These are phyloP conservation scores for Coregonus ussuriensis DNA, from an alignment of 2,797 vertebrate species.

Conservation along the genomic window DNA sequence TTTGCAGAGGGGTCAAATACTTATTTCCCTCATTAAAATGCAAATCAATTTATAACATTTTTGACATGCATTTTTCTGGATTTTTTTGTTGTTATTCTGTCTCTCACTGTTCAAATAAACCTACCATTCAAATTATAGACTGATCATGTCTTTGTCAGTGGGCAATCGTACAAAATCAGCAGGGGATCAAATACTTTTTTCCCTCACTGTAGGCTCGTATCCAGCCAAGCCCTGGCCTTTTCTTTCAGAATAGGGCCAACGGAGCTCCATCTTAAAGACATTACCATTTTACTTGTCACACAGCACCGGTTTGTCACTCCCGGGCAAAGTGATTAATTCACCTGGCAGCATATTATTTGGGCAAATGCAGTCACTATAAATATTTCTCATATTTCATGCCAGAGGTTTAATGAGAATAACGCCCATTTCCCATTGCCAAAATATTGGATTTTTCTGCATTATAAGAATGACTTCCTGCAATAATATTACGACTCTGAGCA, in stretches of 20 bases:
- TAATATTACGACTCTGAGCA: conserved; percentile 63
- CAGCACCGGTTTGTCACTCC: conserved; percentile 57
- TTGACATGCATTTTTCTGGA: no score
- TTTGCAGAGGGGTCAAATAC: no score
- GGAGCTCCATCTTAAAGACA: conserved; percentile 52
- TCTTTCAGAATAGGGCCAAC: conserved; percentile 52
- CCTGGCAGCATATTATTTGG: conserved; percentile 69
- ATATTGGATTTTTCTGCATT: conserved; percentile 67
- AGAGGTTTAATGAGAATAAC: conserved; percentile 67
- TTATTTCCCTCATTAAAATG: no score
- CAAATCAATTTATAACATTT: no score
- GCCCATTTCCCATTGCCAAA: conserved; percentile 50
- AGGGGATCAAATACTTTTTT: no score
- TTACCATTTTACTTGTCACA: conserved; percentile 59
- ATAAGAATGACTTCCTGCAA: conserved; percentile 54
- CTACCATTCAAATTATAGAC: no score
- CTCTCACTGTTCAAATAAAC: no score
- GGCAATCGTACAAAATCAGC: no score
- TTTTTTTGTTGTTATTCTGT: no score
- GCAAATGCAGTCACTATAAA: conserved; percentile 64
- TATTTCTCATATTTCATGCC: conserved; percentile 57
- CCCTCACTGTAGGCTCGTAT: conserved; percentile 25
- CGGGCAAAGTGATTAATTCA: conserved; percentile 69
- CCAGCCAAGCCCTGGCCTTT: conserved; percentile 41
- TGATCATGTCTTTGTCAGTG: no score